Evolutionary conservation across 2,113 vertebrate genomes (phyloP).

Genomic region (Bubo scandiacus): DNA sequence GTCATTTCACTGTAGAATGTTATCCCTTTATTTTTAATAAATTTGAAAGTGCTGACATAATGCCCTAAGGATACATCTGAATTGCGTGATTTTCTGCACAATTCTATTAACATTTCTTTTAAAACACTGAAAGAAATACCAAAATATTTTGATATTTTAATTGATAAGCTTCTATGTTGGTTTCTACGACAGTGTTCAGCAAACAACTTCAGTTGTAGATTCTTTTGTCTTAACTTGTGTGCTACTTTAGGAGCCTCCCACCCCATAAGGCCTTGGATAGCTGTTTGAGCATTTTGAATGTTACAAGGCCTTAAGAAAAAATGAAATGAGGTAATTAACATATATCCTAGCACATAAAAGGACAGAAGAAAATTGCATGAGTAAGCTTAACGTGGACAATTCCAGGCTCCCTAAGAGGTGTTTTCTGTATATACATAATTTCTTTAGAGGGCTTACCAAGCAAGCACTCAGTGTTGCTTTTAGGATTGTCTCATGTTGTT

Average conservation of each 20-base stretch:
- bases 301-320: background rate
- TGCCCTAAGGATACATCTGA: background rate
- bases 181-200: background rate
- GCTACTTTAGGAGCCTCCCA: background rate
- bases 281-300: background rate
- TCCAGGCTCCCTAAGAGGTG: background rate
- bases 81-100: background rate
- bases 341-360: background rate
- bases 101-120: background rate
- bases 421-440: background rate
- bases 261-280: background rate
- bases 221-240: background rate
- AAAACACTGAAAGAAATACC: background rate
- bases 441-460: background rate
- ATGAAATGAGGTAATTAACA: background rate
- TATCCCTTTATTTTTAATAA: background rate
- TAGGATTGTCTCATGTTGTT: background rate
- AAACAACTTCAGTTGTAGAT: fast-evolving
- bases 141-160: background rate
- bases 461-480: background rate
- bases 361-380: background rate
- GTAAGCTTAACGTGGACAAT: background rate
- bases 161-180: background rate
- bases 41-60: background rate
- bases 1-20: background rate